These are phyloP conservation scores for Siniperca obscura DNA, from an alignment of 2,797 vertebrate species.

Conservation along the genomic window DNA sequence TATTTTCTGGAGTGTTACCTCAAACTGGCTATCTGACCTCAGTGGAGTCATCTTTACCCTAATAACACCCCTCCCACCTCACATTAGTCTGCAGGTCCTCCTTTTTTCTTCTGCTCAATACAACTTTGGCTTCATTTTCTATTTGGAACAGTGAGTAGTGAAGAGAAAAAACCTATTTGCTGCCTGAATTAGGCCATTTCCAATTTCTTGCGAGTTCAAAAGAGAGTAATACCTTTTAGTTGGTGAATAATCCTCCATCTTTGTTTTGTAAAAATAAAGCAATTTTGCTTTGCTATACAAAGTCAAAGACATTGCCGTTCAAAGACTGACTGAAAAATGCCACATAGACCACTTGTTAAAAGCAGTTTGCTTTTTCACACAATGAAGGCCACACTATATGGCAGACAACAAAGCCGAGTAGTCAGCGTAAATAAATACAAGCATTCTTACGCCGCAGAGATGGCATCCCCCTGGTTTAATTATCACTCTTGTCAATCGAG, in stretches of 20 bases:
- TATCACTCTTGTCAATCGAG: slow-evolving; percentile 84
- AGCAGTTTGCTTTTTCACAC: slow-evolving; percentile 53
- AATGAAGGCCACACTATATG: slow-evolving; percentile 62
- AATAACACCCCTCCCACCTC: slow-evolving; percentile 34
- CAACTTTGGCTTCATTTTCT: slow-evolving; percentile 63
- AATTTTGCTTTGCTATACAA: slow-evolving; percentile 46
- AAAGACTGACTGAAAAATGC: slow-evolving; percentile 53
- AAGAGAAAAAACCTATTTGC: slow-evolving; percentile 51
- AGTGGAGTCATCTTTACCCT: slow-evolving; percentile 56
- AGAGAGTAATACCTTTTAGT: slow-evolving; percentile 54
- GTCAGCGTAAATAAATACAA: slow-evolving; percentile 79
- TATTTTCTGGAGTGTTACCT: slow-evolving; percentile 66
- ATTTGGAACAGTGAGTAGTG: slow-evolving; percentile 28
- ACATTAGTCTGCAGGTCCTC: slow-evolving; percentile 16
- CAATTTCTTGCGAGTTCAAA: slow-evolving; percentile 60
- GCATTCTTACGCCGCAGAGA: slow-evolving; percentile 70
- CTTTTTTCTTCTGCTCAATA: slow-evolving; percentile 17
- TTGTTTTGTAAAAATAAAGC: slow-evolving; percentile 60
- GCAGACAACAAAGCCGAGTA: slow-evolving; percentile 69
- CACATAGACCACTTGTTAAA: slow-evolving; percentile 63
- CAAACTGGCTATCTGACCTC: slow-evolving; percentile 58
- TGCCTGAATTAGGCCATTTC: slow-evolving; percentile 55
- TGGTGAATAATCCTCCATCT: slow-evolving; percentile 38
- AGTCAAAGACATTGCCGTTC: slow-evolving; percentile 45
- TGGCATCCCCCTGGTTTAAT: slow-evolving; percentile 83